Base-by-base conservation (phyloP, 2,797 vertebrate species). In the Thalassophryne amazonica region DNA sequence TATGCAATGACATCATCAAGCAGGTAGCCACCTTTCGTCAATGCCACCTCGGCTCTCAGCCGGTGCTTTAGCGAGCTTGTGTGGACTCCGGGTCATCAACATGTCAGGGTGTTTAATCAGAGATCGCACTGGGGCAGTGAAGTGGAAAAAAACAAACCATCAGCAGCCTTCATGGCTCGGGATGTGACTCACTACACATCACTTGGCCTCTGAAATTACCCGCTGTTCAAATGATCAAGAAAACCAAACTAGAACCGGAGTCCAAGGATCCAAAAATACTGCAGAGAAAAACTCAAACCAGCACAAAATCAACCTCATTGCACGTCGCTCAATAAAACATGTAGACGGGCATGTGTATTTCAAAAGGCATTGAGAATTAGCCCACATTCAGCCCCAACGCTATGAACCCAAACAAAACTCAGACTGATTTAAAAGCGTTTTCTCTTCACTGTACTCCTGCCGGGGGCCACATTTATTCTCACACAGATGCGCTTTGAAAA, bases 281-380 rank as follows among this genome's bases (percentile, higher is more conserved):
- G 50, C 57, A 17, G 69, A 58, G 62, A 65, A 33, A 58, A 69
- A 51, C n/a, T 49, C 66, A 68, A 74, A 57, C 61, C 59, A 34
- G 68, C 65, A 72, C 66, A 82, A 76, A 81, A 79, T 57, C 49
- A 37, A 68, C 67, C 72, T 62, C 50, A 14, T 60, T 69, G 69
- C 64, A 61, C 19, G n/a, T 45, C 41, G 16, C 32, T 86, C 32
- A 65, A 86, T 86, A 79, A 89, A 87, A 81, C 67, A 88, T 87
- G 78, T 66, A 74, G 54, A 41, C 51, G 22, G 33, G 14, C 80
- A 88, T 88, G 69, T 79, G 88, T 88, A 81, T 88, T 88, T 84
- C 73, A 88, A 66, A 52, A 48, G 67, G 60, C 43, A 51, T 52
- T 3, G 28, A 53, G 68, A 78, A 65, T 82, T 81, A 84, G 61